These are phyloP conservation scores for Zele albiditarsus DNA, from an alignment of 2,888 invertebrate genomes.

Conservation along the genomic window DNA sequence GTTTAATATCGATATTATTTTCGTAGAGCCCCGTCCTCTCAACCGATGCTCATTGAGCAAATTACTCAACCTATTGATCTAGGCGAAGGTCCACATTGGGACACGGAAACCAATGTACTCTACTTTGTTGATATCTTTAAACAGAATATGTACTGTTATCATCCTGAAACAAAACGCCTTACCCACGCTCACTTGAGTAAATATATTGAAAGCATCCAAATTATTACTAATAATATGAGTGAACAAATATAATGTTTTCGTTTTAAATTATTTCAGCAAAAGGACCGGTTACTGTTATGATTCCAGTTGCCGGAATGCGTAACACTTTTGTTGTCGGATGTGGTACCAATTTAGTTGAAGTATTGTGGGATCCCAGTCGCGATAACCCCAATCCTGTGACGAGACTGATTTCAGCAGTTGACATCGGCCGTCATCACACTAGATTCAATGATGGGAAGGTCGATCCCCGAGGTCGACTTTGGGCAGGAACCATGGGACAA, in stretches of 20 bases:
- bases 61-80: slow-evolving; percentile 68
- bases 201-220: neutral
- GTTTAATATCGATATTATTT: too few relatives aligned
- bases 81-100: slow-evolving; percentile 80
- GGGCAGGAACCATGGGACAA: slow-evolving; percentile 73
- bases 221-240: neutral
- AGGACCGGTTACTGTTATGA: slow-evolving; percentile 65
- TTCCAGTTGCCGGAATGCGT: slow-evolving; percentile 67
- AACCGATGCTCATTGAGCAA: slow-evolving; percentile 44
- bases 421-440: slow-evolving; percentile 72
- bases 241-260: neutral
- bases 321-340: slow-evolving; percentile 70
- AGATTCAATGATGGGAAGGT: slow-evolving; percentile 83
- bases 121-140: slow-evolving; percentile 78
- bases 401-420: slow-evolving; percentile 71
- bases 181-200: slow-evolving; percentile 57
- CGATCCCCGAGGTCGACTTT: slow-evolving; percentile 79
- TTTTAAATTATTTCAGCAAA: slow-evolving; percentile 40
- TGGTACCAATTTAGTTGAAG: slow-evolving; percentile 70
- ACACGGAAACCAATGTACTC: slow-evolving; percentile 74
- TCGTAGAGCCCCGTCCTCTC: too few relatives aligned
- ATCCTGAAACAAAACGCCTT: slow-evolving; percentile 73
- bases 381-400: slow-evolving; percentile 51
- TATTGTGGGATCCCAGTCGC: slow-evolving; percentile 73
- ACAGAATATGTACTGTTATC: slow-evolving; percentile 74